Conservation (phyloP, 2,797 vertebrate genomes). For the Lagorchestes hirsutus region DNA sequence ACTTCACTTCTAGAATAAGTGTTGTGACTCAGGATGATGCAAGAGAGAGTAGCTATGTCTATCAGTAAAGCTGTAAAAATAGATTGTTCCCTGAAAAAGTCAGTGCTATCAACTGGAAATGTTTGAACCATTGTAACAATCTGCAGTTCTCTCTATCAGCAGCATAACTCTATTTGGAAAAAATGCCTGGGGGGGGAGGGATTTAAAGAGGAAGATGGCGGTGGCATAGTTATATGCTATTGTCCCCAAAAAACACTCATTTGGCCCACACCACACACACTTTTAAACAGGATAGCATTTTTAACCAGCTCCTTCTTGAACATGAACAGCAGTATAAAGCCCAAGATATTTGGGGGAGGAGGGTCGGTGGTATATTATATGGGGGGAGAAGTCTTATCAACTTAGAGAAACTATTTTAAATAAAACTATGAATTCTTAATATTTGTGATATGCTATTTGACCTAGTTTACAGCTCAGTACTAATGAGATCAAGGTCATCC, state of each 20-base stretch:
- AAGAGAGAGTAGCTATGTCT: background rate
- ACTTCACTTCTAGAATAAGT: background rate
- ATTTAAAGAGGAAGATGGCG: background rate
- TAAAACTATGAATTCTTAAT: conserved; percentile 22
- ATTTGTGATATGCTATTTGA: background rate
- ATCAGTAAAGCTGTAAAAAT: background rate
- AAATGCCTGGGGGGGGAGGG: background rate
- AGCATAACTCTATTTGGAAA: background rate
- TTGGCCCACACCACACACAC: background rate
- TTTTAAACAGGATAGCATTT: background rate
- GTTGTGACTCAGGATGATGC: background rate
- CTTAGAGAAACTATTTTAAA: background rate
- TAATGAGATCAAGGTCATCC: conserved; percentile 35
- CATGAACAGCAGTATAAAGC: background rate
- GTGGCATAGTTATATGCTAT: background rate
- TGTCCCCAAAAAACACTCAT: background rate
- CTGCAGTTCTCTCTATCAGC: background rate
- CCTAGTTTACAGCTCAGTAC: background rate
- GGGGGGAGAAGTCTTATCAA: background rate
- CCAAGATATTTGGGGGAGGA: background rate
- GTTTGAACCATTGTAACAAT: background rate
- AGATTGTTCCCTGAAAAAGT: background rate
- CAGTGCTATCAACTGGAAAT: background rate
- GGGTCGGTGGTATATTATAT: background rate
- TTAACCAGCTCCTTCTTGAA: background rate